phyloP scores from a whole-genome alignment of 2,888 invertebrate species.

The Apodemia zela region DNA sequence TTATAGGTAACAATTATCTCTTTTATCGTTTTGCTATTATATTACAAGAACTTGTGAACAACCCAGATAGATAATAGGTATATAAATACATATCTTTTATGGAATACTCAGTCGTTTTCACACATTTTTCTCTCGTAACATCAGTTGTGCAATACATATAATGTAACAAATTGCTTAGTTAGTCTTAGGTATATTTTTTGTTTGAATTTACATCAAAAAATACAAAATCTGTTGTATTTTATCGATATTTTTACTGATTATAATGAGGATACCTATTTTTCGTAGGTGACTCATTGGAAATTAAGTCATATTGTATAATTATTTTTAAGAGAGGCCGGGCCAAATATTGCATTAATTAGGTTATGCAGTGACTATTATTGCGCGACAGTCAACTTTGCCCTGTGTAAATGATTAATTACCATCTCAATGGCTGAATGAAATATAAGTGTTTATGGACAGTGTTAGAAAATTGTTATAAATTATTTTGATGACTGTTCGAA shows the following conservation, averaged over 20 bases:
- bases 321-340: slow-evolving; percentile 79
- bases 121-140: slow-evolving; percentile 62
- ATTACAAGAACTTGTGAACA: slow-evolving; percentile 35
- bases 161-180: slow-evolving; percentile 74
- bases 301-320: slow-evolving; percentile 77
- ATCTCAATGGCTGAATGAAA: slow-evolving; percentile 77
- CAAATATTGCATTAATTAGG: slow-evolving; percentile 78
- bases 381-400: slow-evolving; percentile 62
- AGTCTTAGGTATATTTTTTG: slow-evolving; percentile 73
- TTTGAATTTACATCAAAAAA: slow-evolving; percentile 72
- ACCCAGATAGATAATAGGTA: slow-evolving; percentile 68
- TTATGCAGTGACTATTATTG: slow-evolving; percentile 65
- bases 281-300: slow-evolving; percentile 48
- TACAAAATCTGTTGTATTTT: slow-evolving; percentile 78
- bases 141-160: slow-evolving; percentile 75
- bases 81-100: slow-evolving; percentile 74
- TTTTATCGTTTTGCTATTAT: slow-evolving; percentile 31
- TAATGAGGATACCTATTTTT: slow-evolving; percentile 47
- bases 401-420: slow-evolving; percentile 66
- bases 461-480: slow-evolving; percentile 82
- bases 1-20: slow-evolving; percentile 46
- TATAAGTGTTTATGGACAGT: slow-evolving; percentile 79
- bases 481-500: slow-evolving; percentile 82
- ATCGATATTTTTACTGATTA: slow-evolving; percentile 73
- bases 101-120: slow-evolving; percentile 76